Conservation (phyloP, 2,113 vertebrate genomes). For the Rhegmatorhina hoffmannsi region DNA sequence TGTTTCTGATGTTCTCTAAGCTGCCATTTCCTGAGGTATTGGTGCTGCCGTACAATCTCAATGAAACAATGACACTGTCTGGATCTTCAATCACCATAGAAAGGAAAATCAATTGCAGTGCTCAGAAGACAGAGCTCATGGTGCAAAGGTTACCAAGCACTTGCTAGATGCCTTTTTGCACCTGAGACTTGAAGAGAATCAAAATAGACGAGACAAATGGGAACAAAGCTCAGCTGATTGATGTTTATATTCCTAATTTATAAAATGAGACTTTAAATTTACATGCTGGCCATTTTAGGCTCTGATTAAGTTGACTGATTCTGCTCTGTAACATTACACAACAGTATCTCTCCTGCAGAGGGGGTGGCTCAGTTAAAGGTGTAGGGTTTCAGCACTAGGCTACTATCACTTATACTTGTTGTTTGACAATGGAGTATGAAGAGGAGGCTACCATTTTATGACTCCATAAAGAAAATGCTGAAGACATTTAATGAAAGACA, state of each 20-base stretch:
- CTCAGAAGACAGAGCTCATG: conserved; percentile 11
- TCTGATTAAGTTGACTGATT: conserved; percentile 46
- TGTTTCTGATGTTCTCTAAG: conserved; percentile 16
- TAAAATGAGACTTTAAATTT: neutral
- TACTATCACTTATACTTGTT: neutral
- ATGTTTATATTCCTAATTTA: conserved; percentile 55
- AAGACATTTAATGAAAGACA: conserved; percentile 69
- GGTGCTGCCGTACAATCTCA: conserved; percentile 20
- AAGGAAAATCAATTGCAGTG: conserved; percentile 62
- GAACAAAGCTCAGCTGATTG: conserved; percentile 31
- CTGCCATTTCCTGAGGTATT: conserved; percentile 49
- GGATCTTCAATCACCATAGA: conserved; percentile 49
- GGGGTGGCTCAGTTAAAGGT: neutral
- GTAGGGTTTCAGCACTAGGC: neutral
- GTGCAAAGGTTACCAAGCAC: conserved; percentile 63
- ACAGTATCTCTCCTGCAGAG: neutral
- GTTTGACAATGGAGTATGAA: neutral
- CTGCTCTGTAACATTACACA: neutral
- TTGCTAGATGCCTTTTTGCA: conserved; percentile 24
- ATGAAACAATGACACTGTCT: conserved; percentile 49
- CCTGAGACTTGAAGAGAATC: conserved; percentile 43
- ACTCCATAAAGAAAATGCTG: conserved; percentile 66
- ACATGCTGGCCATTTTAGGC: conserved; percentile 9
- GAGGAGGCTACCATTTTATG: conserved; percentile 52
- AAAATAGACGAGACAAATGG: conserved; percentile 35